Conservation (phyloP, 2,113 vertebrate genomes). For the Corapipo altera region DNA sequence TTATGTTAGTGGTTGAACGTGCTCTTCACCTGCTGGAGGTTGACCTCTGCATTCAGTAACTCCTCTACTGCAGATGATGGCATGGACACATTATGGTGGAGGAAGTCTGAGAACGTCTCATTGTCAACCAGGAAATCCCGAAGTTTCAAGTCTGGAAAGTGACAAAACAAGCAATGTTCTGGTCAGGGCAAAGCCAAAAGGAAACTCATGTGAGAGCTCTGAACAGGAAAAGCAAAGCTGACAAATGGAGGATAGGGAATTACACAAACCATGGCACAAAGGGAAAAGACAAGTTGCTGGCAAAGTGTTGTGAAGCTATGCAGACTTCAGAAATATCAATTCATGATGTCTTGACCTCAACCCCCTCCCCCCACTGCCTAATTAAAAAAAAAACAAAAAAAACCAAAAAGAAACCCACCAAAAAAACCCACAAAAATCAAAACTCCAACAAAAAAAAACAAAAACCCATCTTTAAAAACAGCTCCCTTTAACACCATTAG, state of each 20-base stretch:
- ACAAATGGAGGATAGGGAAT: neutral
- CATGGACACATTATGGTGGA: slow-evolving; percentile 80
- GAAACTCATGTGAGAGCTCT: neutral
- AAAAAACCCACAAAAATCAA: neutral
- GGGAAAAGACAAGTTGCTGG: neutral
- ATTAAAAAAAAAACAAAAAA: neutral
- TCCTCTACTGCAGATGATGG: slow-evolving; percentile 70
- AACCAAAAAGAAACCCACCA: too few relatives aligned
- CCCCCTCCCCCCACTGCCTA: too few relatives aligned
- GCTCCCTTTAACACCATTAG: neutral
- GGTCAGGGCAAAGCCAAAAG: slow-evolving; percentile 7
- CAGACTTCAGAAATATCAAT: neutral
- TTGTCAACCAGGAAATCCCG: slow-evolving; percentile 88
- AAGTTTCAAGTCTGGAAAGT: slow-evolving; percentile 82
- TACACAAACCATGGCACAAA: neutral
- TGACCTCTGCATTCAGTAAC: slow-evolving; percentile 78
- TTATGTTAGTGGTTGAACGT: neutral
- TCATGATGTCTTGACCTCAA: neutral
- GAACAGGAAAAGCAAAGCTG: neutral
- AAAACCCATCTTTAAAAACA: neutral
- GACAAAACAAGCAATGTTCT: slow-evolving; percentile 15
- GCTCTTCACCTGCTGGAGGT: slow-evolving; percentile 82
- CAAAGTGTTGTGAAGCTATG: neutral
- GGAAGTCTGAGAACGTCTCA: slow-evolving; percentile 87
- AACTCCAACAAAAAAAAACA: neutral